Percentiles rank a stretch among this genome's conserved stretches.
Conservation (phyloP, 2,888 invertebrate genomes). For the Baronia brevicornis region DNA sequence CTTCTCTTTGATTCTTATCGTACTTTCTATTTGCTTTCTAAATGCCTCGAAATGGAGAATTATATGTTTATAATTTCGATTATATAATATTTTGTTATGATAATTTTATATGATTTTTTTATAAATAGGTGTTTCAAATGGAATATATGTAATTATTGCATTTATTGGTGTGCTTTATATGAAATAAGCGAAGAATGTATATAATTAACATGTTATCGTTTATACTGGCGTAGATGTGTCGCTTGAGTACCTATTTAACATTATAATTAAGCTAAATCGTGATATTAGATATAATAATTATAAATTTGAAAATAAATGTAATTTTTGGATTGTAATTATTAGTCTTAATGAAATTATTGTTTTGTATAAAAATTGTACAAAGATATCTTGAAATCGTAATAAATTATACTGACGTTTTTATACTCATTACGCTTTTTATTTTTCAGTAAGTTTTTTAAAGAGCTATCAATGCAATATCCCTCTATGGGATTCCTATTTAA, state of each 20-base stretch:
- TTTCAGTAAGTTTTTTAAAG: slow-evolving; percentile 13
- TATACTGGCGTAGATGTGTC: slow-evolving; percentile 51
- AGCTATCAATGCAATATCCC: slow-evolving; percentile 12
- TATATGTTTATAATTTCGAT: slow-evolving; percentile 9
- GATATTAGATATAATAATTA: slow-evolving; percentile 73
- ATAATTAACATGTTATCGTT: too few species aligned
- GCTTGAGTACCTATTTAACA: slow-evolving; percentile 60
- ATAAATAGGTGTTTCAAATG: slow-evolving; percentile 11
- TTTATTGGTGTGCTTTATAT: slow-evolving; percentile 33
- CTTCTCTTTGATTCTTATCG: slow-evolving; percentile 5
- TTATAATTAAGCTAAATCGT: slow-evolving; percentile 73
- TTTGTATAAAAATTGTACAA: slow-evolving; percentile 74
- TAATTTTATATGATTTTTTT: slow-evolving; percentile 16
- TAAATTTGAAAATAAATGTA: slow-evolving; percentile 71
- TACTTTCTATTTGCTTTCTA: slow-evolving; percentile 1
- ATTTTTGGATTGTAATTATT: slow-evolving; percentile 75
- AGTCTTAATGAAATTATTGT: slow-evolving; percentile 70
- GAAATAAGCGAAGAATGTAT: slow-evolving; percentile 29
- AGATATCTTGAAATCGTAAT: slow-evolving; percentile 71
- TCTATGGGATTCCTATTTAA: too few species aligned
- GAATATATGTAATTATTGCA: slow-evolving; percentile 16
- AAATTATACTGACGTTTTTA: slow-evolving; percentile 75
- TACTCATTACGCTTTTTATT: slow-evolving; percentile 62
- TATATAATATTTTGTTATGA: slow-evolving; percentile 14
- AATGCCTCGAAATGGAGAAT: not conserved